A percentile compares a stretch with the other conserved stretches of the same genome.
These are phyloP conservation scores for Xestia rhomboidea DNA, from an alignment of 2,888 invertebrate genomes.

Conservation along the genomic window DNA sequence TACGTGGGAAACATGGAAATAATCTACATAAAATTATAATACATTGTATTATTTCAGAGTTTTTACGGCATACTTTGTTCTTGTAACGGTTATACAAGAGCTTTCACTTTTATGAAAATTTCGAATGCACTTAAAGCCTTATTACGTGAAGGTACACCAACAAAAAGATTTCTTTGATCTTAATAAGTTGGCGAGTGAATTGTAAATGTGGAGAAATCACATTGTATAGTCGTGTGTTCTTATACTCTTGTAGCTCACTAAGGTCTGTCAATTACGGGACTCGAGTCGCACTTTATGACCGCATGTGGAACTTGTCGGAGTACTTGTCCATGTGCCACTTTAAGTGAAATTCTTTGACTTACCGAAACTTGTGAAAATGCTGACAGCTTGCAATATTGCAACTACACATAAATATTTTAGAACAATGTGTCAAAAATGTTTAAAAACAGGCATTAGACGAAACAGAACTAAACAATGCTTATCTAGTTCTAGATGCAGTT, in stretches of 20 bases:
- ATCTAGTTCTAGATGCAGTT: slow-evolving; percentile 14
- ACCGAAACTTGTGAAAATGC: slow-evolving; percentile 65
- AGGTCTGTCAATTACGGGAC: slow-evolving; percentile 68
- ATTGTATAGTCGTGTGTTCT: slow-evolving; percentile 46
- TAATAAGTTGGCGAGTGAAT: slow-evolving; percentile 51
- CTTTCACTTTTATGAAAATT: slow-evolving; percentile 67
- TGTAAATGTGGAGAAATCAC: slow-evolving; percentile 65
- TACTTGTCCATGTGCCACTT: slow-evolving; percentile 65
- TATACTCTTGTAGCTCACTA: slow-evolving; percentile 58
- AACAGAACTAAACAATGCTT: not conserved
- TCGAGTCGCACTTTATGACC: slow-evolving; percentile 65
- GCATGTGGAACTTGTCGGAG: slow-evolving; percentile 66
- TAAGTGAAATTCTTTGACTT: slow-evolving; percentile 68
- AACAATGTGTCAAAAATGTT: not conserved
- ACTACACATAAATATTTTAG: not conserved
- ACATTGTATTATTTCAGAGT: slow-evolving; percentile 47
- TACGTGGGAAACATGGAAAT: slow-evolving; percentile 66
- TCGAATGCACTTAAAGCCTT: slow-evolving; percentile 56
- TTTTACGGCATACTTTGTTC: slow-evolving; percentile 55
- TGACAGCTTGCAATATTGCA: slow-evolving; percentile 26
- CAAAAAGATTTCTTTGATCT: slow-evolving; percentile 46
- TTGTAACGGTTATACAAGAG: slow-evolving; percentile 62
- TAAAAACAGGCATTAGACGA: not conserved
- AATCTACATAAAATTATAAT: slow-evolving; percentile 63
- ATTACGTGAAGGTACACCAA: slow-evolving; percentile 48